Conservation (phyloP, 1,140 invertebrate species). For the Cyclargus thomasi region DNA sequence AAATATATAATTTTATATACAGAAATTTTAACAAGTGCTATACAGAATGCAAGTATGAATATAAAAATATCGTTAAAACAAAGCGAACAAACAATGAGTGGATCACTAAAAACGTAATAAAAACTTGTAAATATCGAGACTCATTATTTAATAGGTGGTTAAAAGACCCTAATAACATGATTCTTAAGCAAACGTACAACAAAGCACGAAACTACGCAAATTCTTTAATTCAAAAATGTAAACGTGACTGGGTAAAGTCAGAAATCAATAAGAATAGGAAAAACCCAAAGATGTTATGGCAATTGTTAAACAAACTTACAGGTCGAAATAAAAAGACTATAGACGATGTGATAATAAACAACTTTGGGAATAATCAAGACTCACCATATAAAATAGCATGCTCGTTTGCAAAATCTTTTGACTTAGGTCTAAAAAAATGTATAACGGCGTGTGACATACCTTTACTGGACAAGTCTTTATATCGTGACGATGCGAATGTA, state of each 20-base stretch:
- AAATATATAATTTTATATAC: slow-evolving; percentile 19
- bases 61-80: slow-evolving; percentile 14
- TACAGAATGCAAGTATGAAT: not conserved
- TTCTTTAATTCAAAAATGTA: slow-evolving; percentile 15
- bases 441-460: slow-evolving; percentile 1
- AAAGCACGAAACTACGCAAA: slow-evolving; percentile 20
- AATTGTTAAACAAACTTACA: slow-evolving; percentile 15
- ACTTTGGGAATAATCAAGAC: slow-evolving; percentile 5
- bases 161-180: not conserved
- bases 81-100: slow-evolving; percentile 14
- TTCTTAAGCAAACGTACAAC: slow-evolving; percentile 8
- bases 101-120: not conserved
- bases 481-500: not conserved
- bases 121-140: no score
- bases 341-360: slow-evolving; percentile 14
- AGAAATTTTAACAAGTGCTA: slow-evolving; percentile 20
- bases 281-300: slow-evolving; percentile 13
- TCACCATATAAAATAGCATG: slow-evolving; percentile 11
- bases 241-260: slow-evolving; percentile 11
- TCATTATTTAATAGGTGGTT: not conserved
- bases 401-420: slow-evolving; percentile 19
- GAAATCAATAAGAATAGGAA: slow-evolving; percentile 9
- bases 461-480: slow-evolving; percentile 7
- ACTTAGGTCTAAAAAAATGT: slow-evolving; percentile 14
- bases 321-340: slow-evolving; percentile 17